Base-by-base conservation (phyloP, 2,888 invertebrate genomes). In the Drosophila affinis region DNA sequence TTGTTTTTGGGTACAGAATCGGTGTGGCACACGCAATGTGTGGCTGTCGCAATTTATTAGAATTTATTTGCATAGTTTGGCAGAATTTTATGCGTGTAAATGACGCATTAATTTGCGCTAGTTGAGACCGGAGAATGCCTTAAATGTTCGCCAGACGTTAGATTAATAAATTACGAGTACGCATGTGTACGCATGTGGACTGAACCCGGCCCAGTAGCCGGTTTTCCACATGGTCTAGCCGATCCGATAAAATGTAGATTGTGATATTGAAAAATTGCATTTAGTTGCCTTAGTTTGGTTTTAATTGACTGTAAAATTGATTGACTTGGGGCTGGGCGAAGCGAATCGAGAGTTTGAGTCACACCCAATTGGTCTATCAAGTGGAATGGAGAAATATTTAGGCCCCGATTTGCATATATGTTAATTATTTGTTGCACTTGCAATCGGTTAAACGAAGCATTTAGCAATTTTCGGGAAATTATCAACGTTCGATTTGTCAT, bases 221-320 rank as follows among this genome's bases (percentile, higher is more conserved):
- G 77, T 78, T 79, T 62, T 64, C 7, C 27, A 34, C 52, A 54
- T 58, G 24, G 32, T 52, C 53, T 54, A 54, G 34, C 14, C 17
- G 48, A 67, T 61, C 62, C 67, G 68, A 69, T 67, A 69, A 60
- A 72, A 65, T 64, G n/a, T 58, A 59, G 69, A 72, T 77, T 75
- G 65, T 53, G 45, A 52, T 69, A 69, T 48, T 49, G 61, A 55
- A 54, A 74, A 74, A 65, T 2, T 75, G 69, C 46, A 47, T 69
- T 78, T 78, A 56, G 65, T 62, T 55, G 61, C 63, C 46, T 70
- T 55, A 57, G 48, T 72, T 58, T 58, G 58, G 63, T 48, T 76
- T 71, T 81, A 81, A 81, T 78, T 81, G 77, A 81, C 78, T 72
- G 77, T 61, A 60, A 64, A 77, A 75, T 77, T 78, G 72, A 78